phyloP scores from a whole-genome alignment of 92 coral and sea anemone genomes.

The Epizoanthus illoricatus region DNA sequence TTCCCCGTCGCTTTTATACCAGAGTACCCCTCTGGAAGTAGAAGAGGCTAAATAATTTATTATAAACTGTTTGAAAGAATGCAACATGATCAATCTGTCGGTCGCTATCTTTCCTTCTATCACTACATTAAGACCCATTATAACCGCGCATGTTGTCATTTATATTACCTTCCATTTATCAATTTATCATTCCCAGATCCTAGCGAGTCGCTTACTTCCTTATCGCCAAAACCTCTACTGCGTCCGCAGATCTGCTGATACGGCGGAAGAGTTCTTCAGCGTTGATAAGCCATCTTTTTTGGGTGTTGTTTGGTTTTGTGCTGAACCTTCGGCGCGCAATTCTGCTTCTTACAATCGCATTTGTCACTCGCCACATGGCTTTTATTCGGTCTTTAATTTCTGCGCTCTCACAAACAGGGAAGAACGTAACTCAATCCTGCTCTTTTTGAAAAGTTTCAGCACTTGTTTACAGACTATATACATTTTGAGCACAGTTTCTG shows the following conservation, averaged over 20 bases:
- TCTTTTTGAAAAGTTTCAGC: background rate
- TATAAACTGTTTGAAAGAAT: background rate
- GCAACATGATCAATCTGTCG: background rate
- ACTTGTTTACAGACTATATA: background rate
- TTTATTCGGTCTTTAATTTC: background rate
- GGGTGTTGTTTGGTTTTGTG: background rate
- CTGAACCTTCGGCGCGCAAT: background rate
- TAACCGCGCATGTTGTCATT: background rate
- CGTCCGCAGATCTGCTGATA: constrained; percentile 1
- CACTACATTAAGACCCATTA: background rate
- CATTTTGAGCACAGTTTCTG: background rate
- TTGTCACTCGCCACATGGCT: constrained; percentile 1
- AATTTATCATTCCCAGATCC: constrained; percentile 3
- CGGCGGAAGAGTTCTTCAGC: background rate
- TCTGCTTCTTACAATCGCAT: background rate
- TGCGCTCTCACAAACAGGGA: constrained; percentile 18
- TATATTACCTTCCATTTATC: background rate
- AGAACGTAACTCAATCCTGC: background rate
- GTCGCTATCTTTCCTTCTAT: background rate
- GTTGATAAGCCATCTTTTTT: constrained; percentile 15
- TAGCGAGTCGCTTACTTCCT: constrained; percentile 3
- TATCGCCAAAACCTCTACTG: constrained; percentile 18
- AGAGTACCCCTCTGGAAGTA: too few relatives aligned
- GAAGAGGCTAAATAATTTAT: too few relatives aligned
- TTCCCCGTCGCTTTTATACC: too few relatives aligned